Evolutionary conservation across 2,797 vertebrate genomes (phyloP).

Genomic region (Buceros bicornis): DNA sequence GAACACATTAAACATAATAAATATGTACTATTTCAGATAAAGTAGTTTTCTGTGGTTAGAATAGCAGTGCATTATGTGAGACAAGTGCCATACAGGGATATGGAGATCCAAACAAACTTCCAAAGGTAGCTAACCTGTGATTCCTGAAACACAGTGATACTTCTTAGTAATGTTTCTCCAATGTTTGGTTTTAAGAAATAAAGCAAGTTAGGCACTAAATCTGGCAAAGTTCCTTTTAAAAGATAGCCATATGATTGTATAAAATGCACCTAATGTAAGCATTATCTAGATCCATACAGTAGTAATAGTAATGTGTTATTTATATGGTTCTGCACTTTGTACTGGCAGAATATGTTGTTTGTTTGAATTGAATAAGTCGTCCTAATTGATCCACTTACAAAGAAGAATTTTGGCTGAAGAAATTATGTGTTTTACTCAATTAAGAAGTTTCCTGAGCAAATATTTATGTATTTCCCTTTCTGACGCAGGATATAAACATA

Average conservation of each 20-base stretch:
- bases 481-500: not conserved
- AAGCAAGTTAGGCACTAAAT: not conserved
- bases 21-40: not conserved
- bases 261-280: not conserved
- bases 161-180: not conserved
- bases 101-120: not conserved
- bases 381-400: not conserved
- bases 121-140: not conserved
- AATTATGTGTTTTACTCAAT: accelerated
- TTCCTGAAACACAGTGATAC: not conserved
- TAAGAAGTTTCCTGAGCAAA: not conserved
- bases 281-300: not conserved
- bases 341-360: not conserved
- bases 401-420: not conserved
- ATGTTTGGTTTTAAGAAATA: not conserved
- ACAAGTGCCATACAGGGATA: not conserved
- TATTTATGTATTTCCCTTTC: not conserved
- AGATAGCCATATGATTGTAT: not conserved
- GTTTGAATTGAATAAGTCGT: not conserved
- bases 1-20: not conserved
- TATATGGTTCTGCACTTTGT: not conserved
- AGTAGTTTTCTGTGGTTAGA: not conserved
- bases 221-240: not conserved
- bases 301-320: not conserved
- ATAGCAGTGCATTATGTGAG: not conserved